Conservation (phyloP, 2,113 vertebrate genomes). For the Pseudorasbora parva region DNA sequence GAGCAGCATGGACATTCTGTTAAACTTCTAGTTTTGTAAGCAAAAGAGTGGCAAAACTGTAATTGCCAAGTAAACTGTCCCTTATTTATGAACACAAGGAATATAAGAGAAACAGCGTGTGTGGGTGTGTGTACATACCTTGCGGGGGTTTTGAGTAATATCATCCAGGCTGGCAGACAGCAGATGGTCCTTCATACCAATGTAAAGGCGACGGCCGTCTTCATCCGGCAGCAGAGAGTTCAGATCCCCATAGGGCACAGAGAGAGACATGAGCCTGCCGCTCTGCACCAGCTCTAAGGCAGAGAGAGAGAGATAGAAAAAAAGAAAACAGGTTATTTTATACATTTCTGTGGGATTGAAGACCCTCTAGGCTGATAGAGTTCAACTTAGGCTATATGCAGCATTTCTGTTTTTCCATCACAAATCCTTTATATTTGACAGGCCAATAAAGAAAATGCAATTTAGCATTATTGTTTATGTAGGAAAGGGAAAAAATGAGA, state of each 20-base stretch:
- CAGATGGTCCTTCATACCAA: constrained; percentile 80
- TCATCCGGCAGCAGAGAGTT: constrained; percentile 77
- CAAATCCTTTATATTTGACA: neutral
- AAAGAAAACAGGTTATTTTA: neutral
- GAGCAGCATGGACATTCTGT: neutral
- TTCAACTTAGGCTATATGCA: neutral
- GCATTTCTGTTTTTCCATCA: neutral
- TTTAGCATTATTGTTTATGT: constrained; percentile 8
- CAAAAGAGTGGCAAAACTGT: neutral
- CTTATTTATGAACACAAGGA: constrained; percentile 24
- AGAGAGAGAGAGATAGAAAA: constrained; percentile 5
- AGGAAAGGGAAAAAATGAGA: neutral
- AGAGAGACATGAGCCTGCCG: constrained; percentile 74
- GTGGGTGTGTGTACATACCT: constrained; percentile 64
- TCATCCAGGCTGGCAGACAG: constrained; percentile 80
- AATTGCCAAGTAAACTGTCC: neutral
- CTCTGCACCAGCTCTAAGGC: constrained; percentile 76
- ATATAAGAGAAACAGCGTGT: neutral
- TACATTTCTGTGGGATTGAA: neutral
- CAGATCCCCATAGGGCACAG: constrained; percentile 74
- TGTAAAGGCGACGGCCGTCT: constrained; percentile 75
- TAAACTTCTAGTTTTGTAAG: neutral
- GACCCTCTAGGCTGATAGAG: neutral
- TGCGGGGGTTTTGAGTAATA: constrained; percentile 76
- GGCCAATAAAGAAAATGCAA: constrained; percentile 35